Conservation (phyloP, 2,113 vertebrate species). For the Thryonomys swinderianus region DNA sequence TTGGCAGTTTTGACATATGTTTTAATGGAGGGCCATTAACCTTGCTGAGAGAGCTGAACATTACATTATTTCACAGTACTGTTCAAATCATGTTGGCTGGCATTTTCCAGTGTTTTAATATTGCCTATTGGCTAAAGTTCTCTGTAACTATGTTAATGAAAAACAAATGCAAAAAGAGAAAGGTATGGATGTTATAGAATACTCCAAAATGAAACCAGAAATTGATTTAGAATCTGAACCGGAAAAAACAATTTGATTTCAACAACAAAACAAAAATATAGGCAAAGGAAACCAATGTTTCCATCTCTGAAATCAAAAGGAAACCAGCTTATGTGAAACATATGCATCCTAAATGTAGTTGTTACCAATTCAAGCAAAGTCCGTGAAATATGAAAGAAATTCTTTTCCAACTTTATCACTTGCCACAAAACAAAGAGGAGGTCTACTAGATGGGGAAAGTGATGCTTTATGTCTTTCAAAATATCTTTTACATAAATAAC, state of each 20-base stretch:
- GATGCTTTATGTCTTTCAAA: not conserved
- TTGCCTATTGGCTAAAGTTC: not conserved
- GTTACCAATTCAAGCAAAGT: not conserved
- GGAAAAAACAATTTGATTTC: conserved; percentile 26
- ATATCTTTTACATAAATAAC: not conserved
- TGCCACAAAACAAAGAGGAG: not conserved
- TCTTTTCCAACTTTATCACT: not conserved
- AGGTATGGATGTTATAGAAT: not conserved
- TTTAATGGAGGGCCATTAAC: conserved; percentile 7
- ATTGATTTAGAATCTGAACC: conserved; percentile 51
- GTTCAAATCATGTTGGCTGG: not conserved
- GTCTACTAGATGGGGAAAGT: not conserved
- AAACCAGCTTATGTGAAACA: not conserved
- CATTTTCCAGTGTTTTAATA: conserved; percentile 24
- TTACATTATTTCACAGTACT: not conserved
- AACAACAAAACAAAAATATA: conserved; percentile 36
- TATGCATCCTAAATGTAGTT: not conserved
- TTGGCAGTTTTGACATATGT: conserved; percentile 15
- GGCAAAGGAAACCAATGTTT: not conserved
- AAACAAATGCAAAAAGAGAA: conserved; percentile 45
- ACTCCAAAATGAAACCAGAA: conserved; percentile 46
- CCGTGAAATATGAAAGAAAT: not conserved
- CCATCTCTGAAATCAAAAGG: not conserved
- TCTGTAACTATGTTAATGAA: conserved; percentile 15
- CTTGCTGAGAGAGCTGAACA: not conserved